These are phyloP conservation scores for Pheosia gnoma DNA, from an alignment of 2,888 invertebrate genomes.

Conservation along the genomic window DNA sequence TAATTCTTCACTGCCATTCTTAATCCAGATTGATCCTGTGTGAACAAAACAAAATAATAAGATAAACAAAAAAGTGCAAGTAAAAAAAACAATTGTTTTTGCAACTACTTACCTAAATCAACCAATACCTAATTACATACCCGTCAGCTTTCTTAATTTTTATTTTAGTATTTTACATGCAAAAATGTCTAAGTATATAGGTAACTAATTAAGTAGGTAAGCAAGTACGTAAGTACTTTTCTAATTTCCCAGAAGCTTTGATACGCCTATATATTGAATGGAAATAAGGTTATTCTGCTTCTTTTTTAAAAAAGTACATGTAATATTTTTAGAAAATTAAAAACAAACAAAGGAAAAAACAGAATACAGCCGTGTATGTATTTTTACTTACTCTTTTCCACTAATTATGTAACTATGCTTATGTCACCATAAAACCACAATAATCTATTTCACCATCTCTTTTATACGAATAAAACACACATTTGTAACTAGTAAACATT, in stretches of 20 bases:
- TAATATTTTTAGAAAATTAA: background rate
- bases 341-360: background rate
- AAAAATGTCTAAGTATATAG: too few species aligned
- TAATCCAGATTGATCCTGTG: constrained; percentile 2
- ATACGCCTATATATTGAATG: too few species aligned
- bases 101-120: too few species aligned
- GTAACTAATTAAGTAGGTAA: too few species aligned
- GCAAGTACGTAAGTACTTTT: too few species aligned
- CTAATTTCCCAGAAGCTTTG: too few species aligned
- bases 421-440: background rate
- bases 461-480: constrained; percentile 9
- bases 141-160: too few species aligned
- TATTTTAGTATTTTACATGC: too few species aligned
- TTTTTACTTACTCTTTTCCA: constrained; percentile 27
- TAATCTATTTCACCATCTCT: constrained; percentile 13
- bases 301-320: background rate
- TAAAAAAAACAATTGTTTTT: too few species aligned
- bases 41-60: constrained; percentile 5
- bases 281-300: too few species aligned
- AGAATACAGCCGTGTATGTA: background rate
- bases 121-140: too few species aligned
- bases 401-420: background rate
- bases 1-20: constrained; percentile 8
- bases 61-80: background rate
- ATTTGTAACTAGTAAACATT: constrained; percentile 27